Evolutionary conservation across 2,888 invertebrate species (phyloP).

Genomic region (Andrena dorsata): DNA sequence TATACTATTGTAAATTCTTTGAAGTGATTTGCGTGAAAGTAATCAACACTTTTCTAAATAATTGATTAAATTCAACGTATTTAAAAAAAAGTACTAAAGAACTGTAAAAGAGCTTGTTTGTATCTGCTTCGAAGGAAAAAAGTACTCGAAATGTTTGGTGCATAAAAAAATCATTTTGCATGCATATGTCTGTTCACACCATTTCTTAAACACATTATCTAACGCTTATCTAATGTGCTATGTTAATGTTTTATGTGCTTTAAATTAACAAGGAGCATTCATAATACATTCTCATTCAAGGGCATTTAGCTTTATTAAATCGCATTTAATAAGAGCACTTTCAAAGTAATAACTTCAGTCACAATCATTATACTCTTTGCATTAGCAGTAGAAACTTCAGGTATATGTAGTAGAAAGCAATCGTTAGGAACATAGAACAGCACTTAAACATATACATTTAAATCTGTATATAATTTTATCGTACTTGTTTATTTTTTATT

Average conservation of each 20-base stretch:
- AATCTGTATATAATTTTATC: slow-evolving; percentile 11
- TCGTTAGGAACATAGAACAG: slow-evolving; percentile 10
- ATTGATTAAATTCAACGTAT: neutral
- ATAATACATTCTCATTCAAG: slow-evolving; percentile 18
- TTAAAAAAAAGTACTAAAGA: slow-evolving; percentile 5
- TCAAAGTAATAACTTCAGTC: slow-evolving; percentile 34
- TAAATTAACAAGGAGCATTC: slow-evolving; percentile 53
- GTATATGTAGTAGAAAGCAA: slow-evolving; percentile 13
- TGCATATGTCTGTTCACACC: slow-evolving; percentile 26
- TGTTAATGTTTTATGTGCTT: slow-evolving; percentile 56
- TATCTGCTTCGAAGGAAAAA: slow-evolving; percentile 2
- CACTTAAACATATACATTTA: slow-evolving; percentile 12
- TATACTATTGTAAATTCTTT: neutral
- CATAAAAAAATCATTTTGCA: slow-evolving; percentile 31
- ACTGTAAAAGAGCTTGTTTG: slow-evolving; percentile 17
- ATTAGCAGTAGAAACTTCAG: slow-evolving; percentile 20
- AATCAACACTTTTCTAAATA: slow-evolving; percentile 15
- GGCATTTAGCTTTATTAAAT: slow-evolving; percentile 4
- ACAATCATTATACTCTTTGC: slow-evolving; percentile 25
- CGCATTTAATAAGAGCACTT: slow-evolving; percentile 48
- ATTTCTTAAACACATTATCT: slow-evolving; percentile 18
- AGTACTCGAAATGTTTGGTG: slow-evolving; percentile 1
- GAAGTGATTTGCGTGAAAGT: slow-evolving; percentile 21
- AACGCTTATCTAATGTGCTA: slow-evolving; percentile 12
- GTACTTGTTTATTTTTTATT: neutral